Evolutionary conservation across 2,888 invertebrate genomes (phyloP).

Genomic region (Lasioglossum marginatum): DNA sequence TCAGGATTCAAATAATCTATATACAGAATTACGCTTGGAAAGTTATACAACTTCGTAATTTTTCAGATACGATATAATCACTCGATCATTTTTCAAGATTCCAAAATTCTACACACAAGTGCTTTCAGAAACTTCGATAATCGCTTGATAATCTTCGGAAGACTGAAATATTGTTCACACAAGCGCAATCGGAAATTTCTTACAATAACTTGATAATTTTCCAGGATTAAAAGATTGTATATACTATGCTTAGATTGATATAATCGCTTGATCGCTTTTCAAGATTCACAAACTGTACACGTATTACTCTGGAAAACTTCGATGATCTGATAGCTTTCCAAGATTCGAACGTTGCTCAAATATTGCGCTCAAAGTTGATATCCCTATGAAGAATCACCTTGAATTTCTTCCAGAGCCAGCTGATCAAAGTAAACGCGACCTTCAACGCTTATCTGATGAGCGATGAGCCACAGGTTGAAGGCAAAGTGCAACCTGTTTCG

Average conservation of each 20-base stretch:
- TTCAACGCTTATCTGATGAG: slow-evolving; percentile 91
- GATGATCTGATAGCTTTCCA: background rate
- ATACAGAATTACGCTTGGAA: background rate
- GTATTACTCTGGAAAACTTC: background rate
- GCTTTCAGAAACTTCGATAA: background rate
- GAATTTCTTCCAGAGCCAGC: slow-evolving; percentile 86
- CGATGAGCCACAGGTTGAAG: slow-evolving; percentile 87
- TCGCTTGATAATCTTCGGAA: background rate
- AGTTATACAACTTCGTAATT: background rate
- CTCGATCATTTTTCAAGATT: background rate
- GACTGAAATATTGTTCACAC: background rate
- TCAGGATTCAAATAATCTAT: background rate
- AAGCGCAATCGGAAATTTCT: background rate
- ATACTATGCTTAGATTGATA: background rate
- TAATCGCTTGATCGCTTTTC: background rate
- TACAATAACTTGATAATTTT: background rate
- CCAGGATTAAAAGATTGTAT: background rate
- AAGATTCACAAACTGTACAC: background rate
- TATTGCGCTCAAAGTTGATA: no score
- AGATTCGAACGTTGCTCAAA: background rate
- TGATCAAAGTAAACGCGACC: slow-evolving; percentile 89
- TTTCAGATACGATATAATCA: background rate
- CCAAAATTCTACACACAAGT: background rate
- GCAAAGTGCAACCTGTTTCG: slow-evolving; percentile 87
- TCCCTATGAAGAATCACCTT: background rate